phyloP scores from a whole-genome alignment of 2,113 vertebrate species.

The Brachyhypopomus occidentalis region DNA sequence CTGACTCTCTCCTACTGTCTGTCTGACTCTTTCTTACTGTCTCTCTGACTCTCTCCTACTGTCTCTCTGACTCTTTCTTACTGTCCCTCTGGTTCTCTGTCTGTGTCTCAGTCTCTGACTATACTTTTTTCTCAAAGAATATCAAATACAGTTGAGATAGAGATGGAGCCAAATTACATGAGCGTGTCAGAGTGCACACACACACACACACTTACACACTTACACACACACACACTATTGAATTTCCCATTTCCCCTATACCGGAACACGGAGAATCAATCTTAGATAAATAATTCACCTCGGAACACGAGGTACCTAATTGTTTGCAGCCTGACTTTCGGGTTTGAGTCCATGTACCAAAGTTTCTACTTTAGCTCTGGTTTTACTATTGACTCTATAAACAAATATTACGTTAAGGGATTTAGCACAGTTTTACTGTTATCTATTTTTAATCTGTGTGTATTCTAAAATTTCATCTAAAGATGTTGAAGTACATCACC shows the following conservation, averaged over 20 bases:
- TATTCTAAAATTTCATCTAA: slow-evolving; percentile 13
- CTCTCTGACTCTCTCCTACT: background rate
- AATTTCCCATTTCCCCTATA: slow-evolving; percentile 39
- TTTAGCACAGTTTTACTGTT: slow-evolving; percentile 17
- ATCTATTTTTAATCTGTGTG: background rate
- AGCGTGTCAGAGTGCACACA: background rate
- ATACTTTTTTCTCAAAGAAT: background rate
- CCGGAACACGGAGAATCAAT: slow-evolving; percentile 44
- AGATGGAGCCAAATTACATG: slow-evolving; percentile 17
- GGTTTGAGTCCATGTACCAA: slow-evolving; percentile 5
- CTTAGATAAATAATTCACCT: slow-evolving; percentile 43
- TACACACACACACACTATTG: slow-evolving; percentile 25
- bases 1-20: background rate
- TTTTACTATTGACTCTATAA: slow-evolving; percentile 4
- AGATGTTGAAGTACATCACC: slow-evolving; percentile 24
- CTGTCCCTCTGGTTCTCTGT: background rate
- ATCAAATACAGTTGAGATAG: slow-evolving; percentile 11
- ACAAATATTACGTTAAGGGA: background rate
- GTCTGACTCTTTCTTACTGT: no score
- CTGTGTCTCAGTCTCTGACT: background rate
- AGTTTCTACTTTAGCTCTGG: background rate
- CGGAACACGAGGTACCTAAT: slow-evolving; percentile 31
- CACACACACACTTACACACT: background rate
- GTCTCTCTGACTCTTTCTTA: background rate
- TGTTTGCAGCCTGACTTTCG: slow-evolving; percentile 42